Conservation (phyloP, 2,797 vertebrate genomes). For the Diplodus sargus region DNA sequence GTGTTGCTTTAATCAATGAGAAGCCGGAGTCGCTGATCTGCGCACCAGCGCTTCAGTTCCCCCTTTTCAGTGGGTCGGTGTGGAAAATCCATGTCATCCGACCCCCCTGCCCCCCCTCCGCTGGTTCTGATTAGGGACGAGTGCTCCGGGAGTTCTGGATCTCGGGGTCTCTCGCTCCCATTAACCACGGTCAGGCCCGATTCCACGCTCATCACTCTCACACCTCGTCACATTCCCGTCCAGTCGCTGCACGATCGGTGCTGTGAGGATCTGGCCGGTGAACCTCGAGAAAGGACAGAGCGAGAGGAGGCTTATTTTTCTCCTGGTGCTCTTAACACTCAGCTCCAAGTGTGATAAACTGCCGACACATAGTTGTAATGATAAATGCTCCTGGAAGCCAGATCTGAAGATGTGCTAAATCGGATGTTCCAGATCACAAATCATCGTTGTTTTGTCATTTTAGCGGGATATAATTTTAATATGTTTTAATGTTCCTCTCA, state of each 20-base stretch:
- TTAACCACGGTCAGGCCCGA: slow-evolving; percentile 62
- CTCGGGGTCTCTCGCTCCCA: slow-evolving; percentile 41
- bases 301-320: slow-evolving; percentile 21
- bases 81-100: slow-evolving; percentile 72
- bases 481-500: slow-evolving; percentile 23
- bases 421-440: slow-evolving; percentile 38
- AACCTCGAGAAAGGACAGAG: neutral
- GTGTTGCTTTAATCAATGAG: slow-evolving; percentile 64
- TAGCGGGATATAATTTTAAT: slow-evolving; percentile 32
- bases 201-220: slow-evolving; percentile 65
- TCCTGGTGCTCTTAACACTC: neutral
- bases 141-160: slow-evolving; percentile 52
- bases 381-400: slow-evolving; percentile 10
- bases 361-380: slow-evolving; percentile 26
- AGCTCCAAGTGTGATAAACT: slow-evolving; percentile 27
- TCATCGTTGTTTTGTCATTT: slow-evolving; percentile 33
- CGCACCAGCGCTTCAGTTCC: slow-evolving; percentile 25
- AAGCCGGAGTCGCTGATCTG: slow-evolving; percentile 40
- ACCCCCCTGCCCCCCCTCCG: slow-evolving; percentile 45
- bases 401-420: slow-evolving; percentile 12
- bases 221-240: slow-evolving; percentile 63
- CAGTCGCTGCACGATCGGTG: slow-evolving; percentile 2
- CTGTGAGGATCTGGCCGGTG: slow-evolving; percentile 22
- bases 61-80: slow-evolving; percentile 26
- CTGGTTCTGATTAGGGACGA: slow-evolving; percentile 74